Evolutionary conservation across 2,113 vertebrate species (phyloP).

Genomic region (Ariopsis seemanni): DNA sequence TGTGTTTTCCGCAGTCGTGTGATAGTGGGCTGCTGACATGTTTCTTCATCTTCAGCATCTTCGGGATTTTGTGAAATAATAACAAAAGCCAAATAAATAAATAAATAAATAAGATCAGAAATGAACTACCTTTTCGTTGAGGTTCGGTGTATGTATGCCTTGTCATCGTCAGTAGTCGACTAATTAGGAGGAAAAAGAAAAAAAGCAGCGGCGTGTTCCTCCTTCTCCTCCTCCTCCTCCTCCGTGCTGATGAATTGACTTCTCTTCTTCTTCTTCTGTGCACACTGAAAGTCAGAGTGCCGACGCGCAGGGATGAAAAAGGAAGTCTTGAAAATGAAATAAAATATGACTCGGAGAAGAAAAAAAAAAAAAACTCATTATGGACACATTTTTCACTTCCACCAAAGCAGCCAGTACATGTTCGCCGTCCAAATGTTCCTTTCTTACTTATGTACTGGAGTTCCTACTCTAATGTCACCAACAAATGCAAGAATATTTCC

Average conservation of each 20-base stretch:
- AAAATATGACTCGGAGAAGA: background rate
- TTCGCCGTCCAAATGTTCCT: background rate
- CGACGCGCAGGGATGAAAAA: background rate
- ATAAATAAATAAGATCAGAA: background rate
- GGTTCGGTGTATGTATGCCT: background rate
- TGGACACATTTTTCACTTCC: background rate
- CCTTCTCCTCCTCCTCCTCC: slow-evolving; percentile 5
- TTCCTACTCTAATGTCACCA: background rate
- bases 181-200: slow-evolving; percentile 7
- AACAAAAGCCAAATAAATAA: background rate
- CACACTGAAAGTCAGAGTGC: background rate
- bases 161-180: background rate
- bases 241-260: background rate
- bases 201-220: background rate
- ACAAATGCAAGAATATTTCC: background rate
- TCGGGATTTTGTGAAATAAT: background rate
- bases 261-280: background rate
- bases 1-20: background rate
- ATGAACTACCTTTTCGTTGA: background rate
- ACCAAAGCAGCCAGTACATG: background rate
- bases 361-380: background rate
- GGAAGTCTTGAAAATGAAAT: background rate
- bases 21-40: background rate
- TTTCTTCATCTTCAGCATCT: background rate
- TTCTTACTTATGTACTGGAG: background rate